These are phyloP conservation scores for Lepus oiostolus DNA, from an alignment of 2,797 vertebrate species.

Conservation along the genomic window DNA sequence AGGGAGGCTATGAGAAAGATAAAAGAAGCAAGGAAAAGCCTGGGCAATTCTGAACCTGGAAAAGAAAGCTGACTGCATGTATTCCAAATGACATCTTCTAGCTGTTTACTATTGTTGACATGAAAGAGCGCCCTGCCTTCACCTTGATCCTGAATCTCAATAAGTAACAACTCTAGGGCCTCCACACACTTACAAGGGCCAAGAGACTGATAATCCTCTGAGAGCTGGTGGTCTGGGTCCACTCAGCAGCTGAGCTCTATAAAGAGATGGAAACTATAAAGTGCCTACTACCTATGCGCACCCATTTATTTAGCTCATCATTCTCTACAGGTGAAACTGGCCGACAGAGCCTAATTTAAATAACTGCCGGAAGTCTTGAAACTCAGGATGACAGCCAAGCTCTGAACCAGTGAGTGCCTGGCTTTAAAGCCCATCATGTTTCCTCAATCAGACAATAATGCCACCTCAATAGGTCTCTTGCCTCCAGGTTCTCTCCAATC, in stretches of 20 bases:
- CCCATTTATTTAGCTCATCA: not conserved
- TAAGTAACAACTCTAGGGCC: conserved; percentile 17
- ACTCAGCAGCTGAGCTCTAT: conserved; percentile 24
- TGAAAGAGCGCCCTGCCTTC: not conserved
- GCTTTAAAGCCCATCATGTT: not conserved
- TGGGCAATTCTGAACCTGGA: conserved; percentile 33
- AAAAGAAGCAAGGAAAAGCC: conserved; percentile 41
- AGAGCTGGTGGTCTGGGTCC: not conserved
- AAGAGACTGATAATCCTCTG: not conserved
- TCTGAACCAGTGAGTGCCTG: not conserved
- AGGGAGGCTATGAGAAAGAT: not conserved
- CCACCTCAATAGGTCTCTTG: not conserved
- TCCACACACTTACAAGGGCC: not conserved
- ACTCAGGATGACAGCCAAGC: not conserved
- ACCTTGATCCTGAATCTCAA: not conserved
- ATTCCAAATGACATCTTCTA: conserved; percentile 41
- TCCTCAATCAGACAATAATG: not conserved
- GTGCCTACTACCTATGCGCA: not conserved
- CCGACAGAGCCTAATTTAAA: not conserved
- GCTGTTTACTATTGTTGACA: not conserved
- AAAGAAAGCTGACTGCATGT: conserved; percentile 5
- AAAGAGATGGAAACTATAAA: not conserved
- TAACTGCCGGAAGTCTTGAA: not conserved
- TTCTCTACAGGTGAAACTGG: not conserved
- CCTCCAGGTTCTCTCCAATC: not conserved